Conservation (phyloP, 2,888 invertebrate species). For the Apocheima hispidaria region DNA sequence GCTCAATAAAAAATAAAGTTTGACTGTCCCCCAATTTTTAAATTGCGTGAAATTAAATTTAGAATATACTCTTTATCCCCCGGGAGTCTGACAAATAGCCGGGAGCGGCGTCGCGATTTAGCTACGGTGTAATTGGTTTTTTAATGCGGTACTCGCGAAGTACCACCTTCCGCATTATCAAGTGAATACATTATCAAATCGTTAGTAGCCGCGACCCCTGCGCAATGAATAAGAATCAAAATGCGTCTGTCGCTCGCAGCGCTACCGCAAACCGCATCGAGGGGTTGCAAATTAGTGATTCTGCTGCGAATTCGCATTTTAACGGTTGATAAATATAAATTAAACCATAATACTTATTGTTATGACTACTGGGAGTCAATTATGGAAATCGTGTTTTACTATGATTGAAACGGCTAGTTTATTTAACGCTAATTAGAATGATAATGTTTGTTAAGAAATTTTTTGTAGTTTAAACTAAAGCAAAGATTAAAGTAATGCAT, state of each 20-base stretch:
- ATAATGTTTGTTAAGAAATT: not conserved
- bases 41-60: constrained; percentile 87
- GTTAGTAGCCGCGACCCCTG: constrained; percentile 76
- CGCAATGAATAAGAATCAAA: constrained; percentile 83
- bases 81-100: constrained; percentile 84
- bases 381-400: constrained; percentile 33
- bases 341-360: constrained; percentile 70
- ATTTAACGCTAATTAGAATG: constrained; percentile 13
- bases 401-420: constrained; percentile 29
- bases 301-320: constrained; percentile 68
- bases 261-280: constrained; percentile 56
- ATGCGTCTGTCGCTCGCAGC: constrained; percentile 72
- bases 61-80: constrained; percentile 83
- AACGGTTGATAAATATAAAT: constrained; percentile 77
- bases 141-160: constrained; percentile 83
- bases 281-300: constrained; percentile 80
- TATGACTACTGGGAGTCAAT: constrained; percentile 44
- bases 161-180: constrained; percentile 85
- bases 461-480: too few species aligned
- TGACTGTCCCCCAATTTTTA: constrained; percentile 76
- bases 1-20: constrained; percentile 77
- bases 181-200: constrained; percentile 87
- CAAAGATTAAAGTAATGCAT: too few species aligned
- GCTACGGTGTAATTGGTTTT: constrained; percentile 86
- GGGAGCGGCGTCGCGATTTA: constrained; percentile 79